Percentiles rank a stretch among this genome's conserved stretches.
phyloP scores from a whole-genome alignment of 2,888 invertebrate species.

The Pocota personata region DNA sequence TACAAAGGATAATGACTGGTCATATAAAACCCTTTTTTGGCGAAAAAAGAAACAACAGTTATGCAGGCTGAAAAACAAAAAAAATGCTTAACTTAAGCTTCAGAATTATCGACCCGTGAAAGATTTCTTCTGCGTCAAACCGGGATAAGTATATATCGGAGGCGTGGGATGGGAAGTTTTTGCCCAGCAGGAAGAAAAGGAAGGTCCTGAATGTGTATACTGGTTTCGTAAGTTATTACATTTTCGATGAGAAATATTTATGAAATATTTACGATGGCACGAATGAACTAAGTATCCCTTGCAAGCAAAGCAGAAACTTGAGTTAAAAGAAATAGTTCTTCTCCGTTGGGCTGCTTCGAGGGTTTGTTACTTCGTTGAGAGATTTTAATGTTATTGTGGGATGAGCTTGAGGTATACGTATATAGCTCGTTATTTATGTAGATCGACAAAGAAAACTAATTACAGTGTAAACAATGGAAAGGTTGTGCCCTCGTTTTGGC shows the following conservation, averaged over 20 bases:
- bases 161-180: neutral
- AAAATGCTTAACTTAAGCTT: constrained; percentile 26
- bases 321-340: constrained; percentile 11
- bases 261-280: constrained; percentile 44
- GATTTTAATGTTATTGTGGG: constrained; percentile 31
- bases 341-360: neutral
- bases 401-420: constrained; percentile 5
- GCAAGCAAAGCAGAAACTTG: constrained; percentile 8
- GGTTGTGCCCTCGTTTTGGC: neutral
- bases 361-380: neutral
- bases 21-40: constrained; percentile 28
- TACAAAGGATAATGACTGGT: constrained; percentile 49
- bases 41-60: neutral
- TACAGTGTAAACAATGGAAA: constrained; percentile 42
- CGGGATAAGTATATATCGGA: neutral
- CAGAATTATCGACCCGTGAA: constrained; percentile 40
- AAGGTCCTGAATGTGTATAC: neutral
- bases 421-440: constrained; percentile 44
- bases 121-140: constrained; percentile 34
- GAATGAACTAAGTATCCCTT: constrained; percentile 8
- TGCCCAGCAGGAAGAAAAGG: neutral
- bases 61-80: neutral
- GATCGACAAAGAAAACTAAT: constrained; percentile 51
- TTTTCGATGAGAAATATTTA: constrained; percentile 43
- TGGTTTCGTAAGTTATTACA: constrained; percentile 40